These are phyloP conservation scores for Umimayanthus kanabou DNA, from an alignment of 92 coral and sea anemone genomes.

Conservation along the genomic window DNA sequence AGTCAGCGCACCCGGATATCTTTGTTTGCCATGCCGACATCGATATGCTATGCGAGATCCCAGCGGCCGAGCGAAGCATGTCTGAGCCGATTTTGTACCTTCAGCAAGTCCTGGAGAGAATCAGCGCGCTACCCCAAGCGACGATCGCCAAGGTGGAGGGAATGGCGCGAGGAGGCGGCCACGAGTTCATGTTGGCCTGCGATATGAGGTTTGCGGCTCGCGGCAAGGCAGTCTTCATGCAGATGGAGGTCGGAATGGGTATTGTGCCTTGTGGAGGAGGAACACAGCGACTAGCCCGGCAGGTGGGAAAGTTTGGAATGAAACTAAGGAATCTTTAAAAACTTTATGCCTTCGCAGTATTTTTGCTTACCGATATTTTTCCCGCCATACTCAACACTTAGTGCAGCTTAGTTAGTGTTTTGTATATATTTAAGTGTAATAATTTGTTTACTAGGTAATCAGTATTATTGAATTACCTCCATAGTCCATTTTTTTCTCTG, in stretches of 20 bases:
- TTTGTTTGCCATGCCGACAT: conserved; percentile 92
- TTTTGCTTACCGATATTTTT: too few species aligned
- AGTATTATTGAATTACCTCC: too few species aligned
- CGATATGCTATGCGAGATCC: conserved; percentile 85
- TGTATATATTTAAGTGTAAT: too few species aligned
- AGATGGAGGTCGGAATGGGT: conserved; percentile 97
- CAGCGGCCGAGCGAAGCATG: conserved; percentile 66
- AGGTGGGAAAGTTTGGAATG: background rate
- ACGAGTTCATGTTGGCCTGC: conserved; percentile 88
- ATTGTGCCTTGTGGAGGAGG: conserved; percentile 95
- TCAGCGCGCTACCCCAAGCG: conserved; percentile 84
- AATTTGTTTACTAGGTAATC: too few species aligned
- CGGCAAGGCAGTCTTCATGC: conserved; percentile 91
- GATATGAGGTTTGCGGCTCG: conserved; percentile 97
- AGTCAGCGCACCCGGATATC: conserved; percentile 84
- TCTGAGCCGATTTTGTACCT: conserved; percentile 74
- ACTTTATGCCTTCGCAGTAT: too few species aligned
- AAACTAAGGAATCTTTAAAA: too few species aligned
- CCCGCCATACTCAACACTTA: too few species aligned
- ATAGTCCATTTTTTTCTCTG: too few species aligned
- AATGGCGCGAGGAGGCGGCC: conserved; percentile 92
- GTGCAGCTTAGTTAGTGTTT: too few species aligned
- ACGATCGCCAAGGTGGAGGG: conserved; percentile 94
- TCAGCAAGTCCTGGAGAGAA: conserved; percentile 75
- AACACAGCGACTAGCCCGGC: conserved; percentile 86